phyloP scores from a whole-genome alignment of 1,140 invertebrate genomes.

The Oncopodura yosiiana region DNA sequence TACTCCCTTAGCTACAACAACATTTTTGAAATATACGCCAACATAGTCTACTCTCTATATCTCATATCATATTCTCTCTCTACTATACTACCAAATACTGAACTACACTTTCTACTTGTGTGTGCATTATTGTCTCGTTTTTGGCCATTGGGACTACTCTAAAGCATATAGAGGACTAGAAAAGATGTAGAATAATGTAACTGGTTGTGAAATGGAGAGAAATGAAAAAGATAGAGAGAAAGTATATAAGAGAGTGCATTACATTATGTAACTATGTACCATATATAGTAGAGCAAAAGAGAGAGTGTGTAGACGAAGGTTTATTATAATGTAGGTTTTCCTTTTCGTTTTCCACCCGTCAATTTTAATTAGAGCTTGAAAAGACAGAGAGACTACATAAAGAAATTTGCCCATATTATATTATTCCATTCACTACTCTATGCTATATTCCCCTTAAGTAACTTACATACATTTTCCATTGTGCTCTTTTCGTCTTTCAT shows the following conservation, averaged over 20 bases:
- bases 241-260: slow-evolving; percentile 18
- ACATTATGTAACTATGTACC: slow-evolving; percentile 9
- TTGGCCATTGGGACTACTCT: too few species aligned
- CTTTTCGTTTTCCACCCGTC: slow-evolving; percentile 32
- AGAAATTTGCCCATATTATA: slow-evolving; percentile 25
- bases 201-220: too few species aligned
- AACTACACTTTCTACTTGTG: too few species aligned
- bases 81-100: too few species aligned
- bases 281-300: not conserved
- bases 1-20: too few species aligned
- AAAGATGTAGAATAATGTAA: not conserved
- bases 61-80: too few species aligned
- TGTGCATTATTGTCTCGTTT: not conserved
- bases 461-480: not conserved
- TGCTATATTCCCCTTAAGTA: not conserved
- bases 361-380: slow-evolving; percentile 32
- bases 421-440: not conserved
- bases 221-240: slow-evolving; percentile 1
- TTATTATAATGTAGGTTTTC: slow-evolving; percentile 33
- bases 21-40: too few species aligned
- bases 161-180: not conserved
- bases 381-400: slow-evolving; percentile 24
- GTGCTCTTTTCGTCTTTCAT: not conserved
- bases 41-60: too few species aligned
- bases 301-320: slow-evolving; percentile 2